Conservation (phyloP, 2,113 vertebrate genomes). For the Hemichromis elongatus region DNA sequence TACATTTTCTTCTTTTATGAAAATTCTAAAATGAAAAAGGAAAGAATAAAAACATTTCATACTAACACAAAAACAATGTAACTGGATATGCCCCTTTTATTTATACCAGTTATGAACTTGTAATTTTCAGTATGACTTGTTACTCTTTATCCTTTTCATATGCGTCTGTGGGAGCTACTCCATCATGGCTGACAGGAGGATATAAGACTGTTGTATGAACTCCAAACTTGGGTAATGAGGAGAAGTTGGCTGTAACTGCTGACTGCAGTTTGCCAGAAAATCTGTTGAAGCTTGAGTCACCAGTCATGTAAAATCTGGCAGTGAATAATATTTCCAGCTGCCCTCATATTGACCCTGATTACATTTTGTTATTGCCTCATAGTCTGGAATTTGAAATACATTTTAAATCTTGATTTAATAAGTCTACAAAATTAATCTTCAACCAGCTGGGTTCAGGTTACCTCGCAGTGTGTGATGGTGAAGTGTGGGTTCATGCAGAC, state of each 20-base stretch:
- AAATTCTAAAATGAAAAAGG: background rate
- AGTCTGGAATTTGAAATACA: background rate
- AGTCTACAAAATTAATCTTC: background rate
- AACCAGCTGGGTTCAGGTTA: background rate
- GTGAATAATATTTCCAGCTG: background rate
- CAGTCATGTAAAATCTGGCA: background rate
- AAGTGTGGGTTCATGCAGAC: constrained; percentile 1
- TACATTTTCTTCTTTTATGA: background rate
- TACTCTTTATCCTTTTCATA: background rate
- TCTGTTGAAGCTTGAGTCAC: background rate
- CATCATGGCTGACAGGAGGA: background rate
- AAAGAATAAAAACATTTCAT: background rate
- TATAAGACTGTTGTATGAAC: background rate
- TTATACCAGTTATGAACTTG: background rate
- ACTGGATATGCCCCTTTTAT: background rate
- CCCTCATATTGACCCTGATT: background rate
- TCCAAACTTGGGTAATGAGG: background rate
- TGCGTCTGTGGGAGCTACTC: background rate
- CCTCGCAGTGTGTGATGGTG: background rate
- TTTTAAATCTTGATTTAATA: background rate
- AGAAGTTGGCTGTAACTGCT: background rate
- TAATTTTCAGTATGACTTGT: background rate
- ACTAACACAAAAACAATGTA: background rate
- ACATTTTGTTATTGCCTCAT: background rate
- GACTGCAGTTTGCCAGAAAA: background rate